These are phyloP conservation scores for Syngnathoides biaculeatus DNA, from an alignment of 2,113 vertebrate genomes.

Conservation along the genomic window DNA sequence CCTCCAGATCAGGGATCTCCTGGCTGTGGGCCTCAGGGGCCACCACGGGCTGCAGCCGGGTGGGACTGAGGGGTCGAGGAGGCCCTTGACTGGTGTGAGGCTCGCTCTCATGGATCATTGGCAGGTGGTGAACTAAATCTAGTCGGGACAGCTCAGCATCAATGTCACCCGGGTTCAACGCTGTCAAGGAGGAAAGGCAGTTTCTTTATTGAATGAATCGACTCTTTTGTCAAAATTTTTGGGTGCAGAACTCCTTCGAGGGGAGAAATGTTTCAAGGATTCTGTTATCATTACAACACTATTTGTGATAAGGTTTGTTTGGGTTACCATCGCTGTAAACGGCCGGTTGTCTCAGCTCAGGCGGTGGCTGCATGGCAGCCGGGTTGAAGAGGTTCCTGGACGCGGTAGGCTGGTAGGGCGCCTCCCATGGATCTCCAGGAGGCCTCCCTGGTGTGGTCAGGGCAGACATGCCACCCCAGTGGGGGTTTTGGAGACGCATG, in stretches of 20 bases:
- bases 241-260: neutral
- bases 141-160: conserved; percentile 77
- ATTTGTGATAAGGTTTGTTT: neutral
- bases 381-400: conserved; percentile 51
- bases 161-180: conserved; percentile 55
- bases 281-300: neutral
- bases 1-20: conserved; percentile 71
- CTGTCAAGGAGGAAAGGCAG: conserved; percentile 42
- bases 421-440: conserved; percentile 20
- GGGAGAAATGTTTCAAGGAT: neutral
- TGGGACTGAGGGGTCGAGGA: conserved; percentile 83
- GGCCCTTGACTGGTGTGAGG: conserved; percentile 20
- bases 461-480: conserved; percentile 23
- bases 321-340: conserved; percentile 68
- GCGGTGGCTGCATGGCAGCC: conserved; percentile 15
- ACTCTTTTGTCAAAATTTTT: neutral
- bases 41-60: conserved; percentile 82
- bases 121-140: conserved; percentile 23
- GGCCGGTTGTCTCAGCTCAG: conserved; percentile 57
- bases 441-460: conserved; percentile 3
- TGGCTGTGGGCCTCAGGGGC: conserved; percentile 73
- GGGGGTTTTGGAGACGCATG: conserved; percentile 82
- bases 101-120: conserved; percentile 45
- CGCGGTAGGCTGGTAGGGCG: conserved; percentile 23
- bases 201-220: neutral